These are phyloP conservation scores for Platycnemis pennipes DNA, from an alignment of 2,888 invertebrate species.

Conservation along the genomic window DNA sequence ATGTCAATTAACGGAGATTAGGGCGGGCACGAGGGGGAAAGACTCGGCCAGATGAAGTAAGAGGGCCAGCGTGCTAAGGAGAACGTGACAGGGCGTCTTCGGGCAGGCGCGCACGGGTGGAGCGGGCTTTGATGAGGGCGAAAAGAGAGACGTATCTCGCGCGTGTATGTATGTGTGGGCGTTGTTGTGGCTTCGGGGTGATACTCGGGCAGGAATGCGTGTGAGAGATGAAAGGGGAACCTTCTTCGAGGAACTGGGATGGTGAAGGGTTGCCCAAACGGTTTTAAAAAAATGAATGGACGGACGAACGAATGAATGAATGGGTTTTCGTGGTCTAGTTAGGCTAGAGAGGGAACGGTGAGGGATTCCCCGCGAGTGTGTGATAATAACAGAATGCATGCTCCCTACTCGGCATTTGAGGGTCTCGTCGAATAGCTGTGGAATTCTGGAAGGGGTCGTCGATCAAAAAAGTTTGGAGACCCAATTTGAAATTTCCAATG, in stretches of 20 bases:
- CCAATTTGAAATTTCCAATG: too few relatives aligned
- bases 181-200: background rate
- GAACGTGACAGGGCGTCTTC: background rate
- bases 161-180: background rate
- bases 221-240: background rate
- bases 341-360: too few relatives aligned
- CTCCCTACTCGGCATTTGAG: too few relatives aligned
- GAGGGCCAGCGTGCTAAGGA: background rate
- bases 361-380: too few relatives aligned
- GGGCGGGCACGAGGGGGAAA: background rate
- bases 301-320: too few relatives aligned
- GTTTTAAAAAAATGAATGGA: background rate
- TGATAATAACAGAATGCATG: too few relatives aligned
- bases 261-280: background rate
- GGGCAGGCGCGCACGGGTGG: background rate
- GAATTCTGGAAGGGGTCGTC: too few relatives aligned
- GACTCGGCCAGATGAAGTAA: background rate
- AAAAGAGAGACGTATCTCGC: background rate
- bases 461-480: too few relatives aligned
- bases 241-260: background rate
- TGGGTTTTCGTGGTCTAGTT: too few relatives aligned
- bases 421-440: too few relatives aligned
- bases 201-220: background rate
- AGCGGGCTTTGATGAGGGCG: too few relatives aligned
- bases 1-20: constrained; percentile 26